phyloP scores from a whole-genome alignment of 2,113 vertebrate species.

The Chloebia gouldiae region DNA sequence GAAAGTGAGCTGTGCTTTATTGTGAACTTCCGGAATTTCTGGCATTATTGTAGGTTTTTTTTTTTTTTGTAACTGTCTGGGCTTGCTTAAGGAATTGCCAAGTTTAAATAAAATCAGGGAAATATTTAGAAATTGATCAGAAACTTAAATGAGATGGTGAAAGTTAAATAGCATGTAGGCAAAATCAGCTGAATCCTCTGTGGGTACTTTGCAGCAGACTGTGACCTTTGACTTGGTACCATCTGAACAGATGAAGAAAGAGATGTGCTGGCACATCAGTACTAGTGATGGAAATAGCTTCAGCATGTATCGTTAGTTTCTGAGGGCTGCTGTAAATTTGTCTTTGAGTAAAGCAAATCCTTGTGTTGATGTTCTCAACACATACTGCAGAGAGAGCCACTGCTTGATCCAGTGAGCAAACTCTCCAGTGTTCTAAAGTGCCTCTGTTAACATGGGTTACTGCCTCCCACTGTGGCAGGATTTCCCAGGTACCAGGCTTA shows the following conservation, averaged over 20 bases:
- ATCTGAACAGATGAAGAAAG: background rate
- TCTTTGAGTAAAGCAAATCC: background rate
- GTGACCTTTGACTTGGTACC: background rate
- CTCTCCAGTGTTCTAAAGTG: background rate
- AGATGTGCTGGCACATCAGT: background rate
- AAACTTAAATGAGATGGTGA: background rate
- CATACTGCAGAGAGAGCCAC: background rate
- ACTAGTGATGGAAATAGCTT: background rate
- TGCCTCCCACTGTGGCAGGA: slow-evolving; percentile 35
- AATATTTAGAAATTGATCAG: background rate
- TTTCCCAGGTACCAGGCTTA: slow-evolving; percentile 58
- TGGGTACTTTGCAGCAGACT: background rate
- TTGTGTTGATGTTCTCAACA: background rate
- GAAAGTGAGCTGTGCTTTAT: background rate
- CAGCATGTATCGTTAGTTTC: background rate
- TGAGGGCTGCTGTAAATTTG: background rate
- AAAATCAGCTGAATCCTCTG: background rate
- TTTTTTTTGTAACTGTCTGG: background rate
- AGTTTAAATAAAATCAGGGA: background rate
- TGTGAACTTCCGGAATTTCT: background rate
- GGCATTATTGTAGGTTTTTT: background rate
- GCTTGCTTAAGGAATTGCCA: background rate
- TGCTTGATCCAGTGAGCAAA: background rate
- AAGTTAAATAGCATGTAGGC: background rate
- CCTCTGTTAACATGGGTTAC: slow-evolving; percentile 55